A percentile compares a stretch with the other conserved stretches of the same genome.
These are phyloP conservation scores for Orthonevra nobilis DNA, from an alignment of 2,888 invertebrate genomes.

Conservation along the genomic window DNA sequence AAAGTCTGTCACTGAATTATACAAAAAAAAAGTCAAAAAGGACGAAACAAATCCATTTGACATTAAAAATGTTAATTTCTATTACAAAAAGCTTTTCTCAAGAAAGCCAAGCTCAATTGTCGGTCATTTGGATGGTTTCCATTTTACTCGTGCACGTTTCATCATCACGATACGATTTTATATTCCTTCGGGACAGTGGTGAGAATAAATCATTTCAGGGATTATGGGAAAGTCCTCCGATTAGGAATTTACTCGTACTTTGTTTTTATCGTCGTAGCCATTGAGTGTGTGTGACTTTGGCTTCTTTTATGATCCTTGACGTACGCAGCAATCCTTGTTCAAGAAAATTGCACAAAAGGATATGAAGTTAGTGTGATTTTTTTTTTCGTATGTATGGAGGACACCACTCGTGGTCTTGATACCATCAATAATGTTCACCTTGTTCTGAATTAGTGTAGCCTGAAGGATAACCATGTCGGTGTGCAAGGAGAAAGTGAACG, in stretches of 20 bases:
- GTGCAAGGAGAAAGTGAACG: background rate
- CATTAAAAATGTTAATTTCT: slow-evolving; percentile 16
- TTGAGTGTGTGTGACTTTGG: no score
- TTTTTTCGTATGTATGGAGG: no score
- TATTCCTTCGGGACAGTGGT: background rate
- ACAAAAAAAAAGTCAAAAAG: background rate
- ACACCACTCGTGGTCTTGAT: background rate
- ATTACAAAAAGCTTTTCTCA: background rate
- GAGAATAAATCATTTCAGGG: background rate
- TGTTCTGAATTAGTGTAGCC: slow-evolving; percentile 28
- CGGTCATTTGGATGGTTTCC: background rate
- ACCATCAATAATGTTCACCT: slow-evolving; percentile 33
- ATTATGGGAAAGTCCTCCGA: background rate
- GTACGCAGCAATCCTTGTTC: no score
- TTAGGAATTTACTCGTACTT: no score
- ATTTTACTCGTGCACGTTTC: background rate
- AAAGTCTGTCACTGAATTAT: no score
- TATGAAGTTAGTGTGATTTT: slow-evolving; percentile 3
- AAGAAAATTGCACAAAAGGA: no score
- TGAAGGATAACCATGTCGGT: slow-evolving; percentile 10
- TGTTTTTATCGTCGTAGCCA: no score
- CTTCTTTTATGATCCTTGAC: slow-evolving; percentile 19
- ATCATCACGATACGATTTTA: slow-evolving; percentile 13
- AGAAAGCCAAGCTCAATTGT: background rate
- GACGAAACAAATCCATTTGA: slow-evolving; percentile 4